Evolutionary conservation across 2,113 vertebrate genomes (phyloP).

Genomic region (Varanus salvator): DNA sequence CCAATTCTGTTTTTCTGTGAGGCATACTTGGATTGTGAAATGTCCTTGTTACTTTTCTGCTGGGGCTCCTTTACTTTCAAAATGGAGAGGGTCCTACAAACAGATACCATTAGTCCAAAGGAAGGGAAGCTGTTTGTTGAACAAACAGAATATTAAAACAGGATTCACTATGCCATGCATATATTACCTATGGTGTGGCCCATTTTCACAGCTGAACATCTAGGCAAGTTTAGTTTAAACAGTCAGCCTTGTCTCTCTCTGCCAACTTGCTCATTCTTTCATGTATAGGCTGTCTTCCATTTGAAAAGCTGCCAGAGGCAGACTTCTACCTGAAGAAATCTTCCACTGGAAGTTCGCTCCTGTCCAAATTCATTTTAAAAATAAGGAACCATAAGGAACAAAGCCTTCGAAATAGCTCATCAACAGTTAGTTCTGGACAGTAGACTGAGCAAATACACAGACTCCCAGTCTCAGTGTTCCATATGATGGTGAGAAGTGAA

Average conservation of each 20-base stretch:
- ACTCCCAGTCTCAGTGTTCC: not conserved
- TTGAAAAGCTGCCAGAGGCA: no score
- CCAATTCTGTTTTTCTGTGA: not conserved
- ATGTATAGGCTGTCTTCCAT: no score
- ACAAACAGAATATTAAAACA: not conserved
- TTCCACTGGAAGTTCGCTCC: no score
- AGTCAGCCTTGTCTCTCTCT: not conserved
- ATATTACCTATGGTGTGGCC: not conserved
- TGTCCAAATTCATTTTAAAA: not conserved
- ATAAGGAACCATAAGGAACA: not conserved
- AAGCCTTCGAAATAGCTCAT: not conserved
- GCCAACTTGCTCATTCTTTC: not conserved
- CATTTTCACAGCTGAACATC: not conserved
- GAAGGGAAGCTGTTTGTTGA: not conserved
- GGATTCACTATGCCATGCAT: not conserved
- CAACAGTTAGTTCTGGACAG: not conserved
- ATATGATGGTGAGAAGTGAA: no score
- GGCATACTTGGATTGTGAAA: not conserved
- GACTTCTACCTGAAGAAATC: no score
- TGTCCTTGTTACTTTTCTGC: not conserved
- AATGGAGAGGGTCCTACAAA: not conserved
- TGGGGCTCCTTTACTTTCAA: not conserved
- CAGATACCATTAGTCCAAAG: not conserved
- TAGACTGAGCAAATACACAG: no score
- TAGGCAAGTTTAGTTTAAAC: not conserved